Evolutionary conservation across 2,888 invertebrate species (phyloP).

Genomic region (Hyppa rectilinea): DNA sequence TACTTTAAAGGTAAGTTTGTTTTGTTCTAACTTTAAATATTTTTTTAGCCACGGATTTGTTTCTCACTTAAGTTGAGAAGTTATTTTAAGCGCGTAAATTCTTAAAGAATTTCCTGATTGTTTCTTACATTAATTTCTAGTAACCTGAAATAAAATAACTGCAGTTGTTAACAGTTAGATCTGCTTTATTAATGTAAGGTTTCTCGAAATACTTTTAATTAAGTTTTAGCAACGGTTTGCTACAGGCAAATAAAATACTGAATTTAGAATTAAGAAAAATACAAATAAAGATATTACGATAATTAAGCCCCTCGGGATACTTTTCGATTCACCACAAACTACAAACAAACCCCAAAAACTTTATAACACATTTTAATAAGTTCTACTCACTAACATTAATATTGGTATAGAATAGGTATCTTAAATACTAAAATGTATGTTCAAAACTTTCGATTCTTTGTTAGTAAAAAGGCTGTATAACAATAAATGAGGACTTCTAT

Average conservation of each 20-base stretch:
- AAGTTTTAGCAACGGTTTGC: not conserved
- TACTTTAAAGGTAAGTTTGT: slow-evolving; percentile 76
- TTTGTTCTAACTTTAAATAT: slow-evolving; percentile 15
- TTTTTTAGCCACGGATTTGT: slow-evolving; percentile 15
- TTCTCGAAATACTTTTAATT: not conserved
- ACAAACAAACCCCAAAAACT: not conserved
- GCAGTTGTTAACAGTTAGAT: not conserved
- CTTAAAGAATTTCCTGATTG: not conserved
- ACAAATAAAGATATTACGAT: too few relatives aligned
- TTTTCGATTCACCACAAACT: not conserved
- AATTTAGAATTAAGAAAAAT: not conserved
- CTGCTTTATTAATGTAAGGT: not conserved
- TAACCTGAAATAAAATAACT: not conserved
- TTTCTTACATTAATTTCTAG: not conserved
- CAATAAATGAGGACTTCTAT: not conserved
- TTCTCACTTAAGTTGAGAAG: slow-evolving; percentile 25
- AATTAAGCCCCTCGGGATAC: not conserved
- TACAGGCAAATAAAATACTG: not conserved
- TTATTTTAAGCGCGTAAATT: slow-evolving; percentile 16
- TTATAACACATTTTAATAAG: not conserved
- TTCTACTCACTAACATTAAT: not conserved
- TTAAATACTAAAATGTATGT: not conserved
- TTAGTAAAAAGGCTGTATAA: not conserved
- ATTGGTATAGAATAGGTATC: too few relatives aligned
- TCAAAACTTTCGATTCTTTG: too few relatives aligned